These are phyloP conservation scores for Ptychodera flava DNA, from an alignment of 35 echinoderm and acorn worm species.

Conservation along the genomic window DNA sequence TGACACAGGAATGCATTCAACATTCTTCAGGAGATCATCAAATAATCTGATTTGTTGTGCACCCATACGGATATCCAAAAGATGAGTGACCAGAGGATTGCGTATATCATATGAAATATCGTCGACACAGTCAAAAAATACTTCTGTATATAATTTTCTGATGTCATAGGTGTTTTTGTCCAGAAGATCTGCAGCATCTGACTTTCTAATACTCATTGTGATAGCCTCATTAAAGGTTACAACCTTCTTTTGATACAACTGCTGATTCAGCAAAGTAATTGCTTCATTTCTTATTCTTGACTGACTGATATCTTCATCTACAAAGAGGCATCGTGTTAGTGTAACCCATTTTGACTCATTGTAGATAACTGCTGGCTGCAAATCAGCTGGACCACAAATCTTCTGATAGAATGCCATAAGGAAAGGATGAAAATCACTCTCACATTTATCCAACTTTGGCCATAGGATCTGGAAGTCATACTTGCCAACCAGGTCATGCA, in stretches of 20 bases:
- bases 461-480: constrained; percentile 34
- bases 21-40: constrained; percentile 6
- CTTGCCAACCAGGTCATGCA: not conserved
- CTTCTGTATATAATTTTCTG: not conserved
- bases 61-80: constrained; percentile 25
- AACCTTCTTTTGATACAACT: not conserved
- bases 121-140: not conserved
- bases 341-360: constrained; percentile 16
- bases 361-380: not conserved
- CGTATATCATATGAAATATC: not conserved
- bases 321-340: constrained; percentile 16
- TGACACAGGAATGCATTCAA: constrained; percentile 34
- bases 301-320: not conserved
- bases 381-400: not conserved
- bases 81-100: constrained; percentile 5
- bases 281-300: not conserved
- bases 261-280: not conserved
- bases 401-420: constrained; percentile 27
- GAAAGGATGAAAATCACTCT: constrained; percentile 26
- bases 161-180: not conserved
- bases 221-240: not conserved
- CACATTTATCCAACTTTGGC: constrained; percentile 7
- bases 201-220: not conserved
- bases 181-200: not conserved
- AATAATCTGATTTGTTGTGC: not conserved